Conservation (phyloP, 2,797 vertebrate genomes). For the Sphaeramia orbicularis region DNA sequence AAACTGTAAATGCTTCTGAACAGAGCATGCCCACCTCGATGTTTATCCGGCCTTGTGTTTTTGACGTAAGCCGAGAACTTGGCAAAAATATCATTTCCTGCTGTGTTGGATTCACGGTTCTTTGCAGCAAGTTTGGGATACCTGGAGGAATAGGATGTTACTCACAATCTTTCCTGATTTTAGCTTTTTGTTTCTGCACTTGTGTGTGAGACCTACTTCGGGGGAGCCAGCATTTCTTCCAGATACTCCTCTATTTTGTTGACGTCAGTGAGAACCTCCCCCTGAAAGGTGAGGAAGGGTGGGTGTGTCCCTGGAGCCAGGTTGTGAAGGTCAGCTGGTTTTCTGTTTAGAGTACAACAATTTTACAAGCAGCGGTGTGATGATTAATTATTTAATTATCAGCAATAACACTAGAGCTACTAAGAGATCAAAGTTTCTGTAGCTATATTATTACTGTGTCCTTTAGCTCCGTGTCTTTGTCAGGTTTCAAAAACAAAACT, state of each 20-base stretch:
- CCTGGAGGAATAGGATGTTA: constrained; percentile 73
- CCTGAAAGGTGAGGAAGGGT: constrained; percentile 96
- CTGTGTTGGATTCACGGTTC: constrained; percentile 92
- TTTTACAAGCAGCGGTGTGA: neutral
- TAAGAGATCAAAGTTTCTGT: neutral
- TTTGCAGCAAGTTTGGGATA: constrained; percentile 93
- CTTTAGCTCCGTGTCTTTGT: no score
- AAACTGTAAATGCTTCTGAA: neutral
- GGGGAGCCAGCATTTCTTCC: constrained; percentile 91
- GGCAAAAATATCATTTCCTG: constrained; percentile 95
- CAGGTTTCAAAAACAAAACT: no score
- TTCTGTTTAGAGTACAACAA: constrained; percentile 79
- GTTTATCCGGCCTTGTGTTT: constrained; percentile 91
- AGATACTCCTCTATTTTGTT: constrained; percentile 99
- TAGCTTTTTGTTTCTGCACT: neutral
- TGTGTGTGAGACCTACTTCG: constrained; percentile 86
- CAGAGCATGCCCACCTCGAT: constrained; percentile 80
- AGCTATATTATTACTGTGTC: no score
- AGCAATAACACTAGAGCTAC: neutral
- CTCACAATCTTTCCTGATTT: neutral
- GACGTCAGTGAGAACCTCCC: constrained; percentile 95
- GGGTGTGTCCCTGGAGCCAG: constrained; percentile 96
- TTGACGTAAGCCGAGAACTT: constrained; percentile 97
- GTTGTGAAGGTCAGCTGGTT: constrained; percentile 96
- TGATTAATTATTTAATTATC: neutral